Base-by-base conservation (phyloP, 2,888 invertebrate species). In the Tiphia femorata region DNA sequence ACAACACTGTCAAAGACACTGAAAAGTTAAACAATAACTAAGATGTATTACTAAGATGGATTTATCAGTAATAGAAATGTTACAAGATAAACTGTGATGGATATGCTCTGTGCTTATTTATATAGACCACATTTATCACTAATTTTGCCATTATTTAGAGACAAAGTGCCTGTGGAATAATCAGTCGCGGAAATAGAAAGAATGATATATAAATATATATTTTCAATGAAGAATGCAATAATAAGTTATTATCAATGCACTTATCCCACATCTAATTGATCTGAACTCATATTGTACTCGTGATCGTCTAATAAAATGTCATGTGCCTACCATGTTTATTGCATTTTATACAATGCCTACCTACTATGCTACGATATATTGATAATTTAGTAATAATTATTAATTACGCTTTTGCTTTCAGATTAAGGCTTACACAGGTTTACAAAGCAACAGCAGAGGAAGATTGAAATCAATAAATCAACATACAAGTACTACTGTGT, bases 81-180 rank as follows among this genome's bases (percentile, higher is more conserved):
- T 47, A 60, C 48, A 55, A 64, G 48, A 38, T 55, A 43, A 61
- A 64, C 50, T 59, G 53, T 59, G 64, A 64, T 62, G 62, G 47
- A 49, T 58, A 55, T 52, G 67, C 56, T 53, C 52, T 58, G 52
- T 60, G 53, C 48, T 58, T 64, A 55, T 61, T 64, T 63, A 61
- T 49, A 55, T 54, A 53, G 35, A 53, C 52, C 46, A 64, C 56
- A 58, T 56, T 47, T 66, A 64, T 68, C 70, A 67, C 64, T 69
- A 65, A 72, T 67, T 67, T 67, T 68, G 65, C 67, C 67, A 64
- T 63, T 67, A 61, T 70, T 70, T 69, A 69, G 72, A 78, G 71
- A 76, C 70, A 64, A 80, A 81, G 81, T 81, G 80, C 80, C 80
- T 81, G 79, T 76, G 70, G 77, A 65, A 76, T 64, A 71, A 73